These are phyloP conservation scores for Percopsis transmontana DNA, from an alignment of 2,113 vertebrate genomes.

Conservation along the genomic window DNA sequence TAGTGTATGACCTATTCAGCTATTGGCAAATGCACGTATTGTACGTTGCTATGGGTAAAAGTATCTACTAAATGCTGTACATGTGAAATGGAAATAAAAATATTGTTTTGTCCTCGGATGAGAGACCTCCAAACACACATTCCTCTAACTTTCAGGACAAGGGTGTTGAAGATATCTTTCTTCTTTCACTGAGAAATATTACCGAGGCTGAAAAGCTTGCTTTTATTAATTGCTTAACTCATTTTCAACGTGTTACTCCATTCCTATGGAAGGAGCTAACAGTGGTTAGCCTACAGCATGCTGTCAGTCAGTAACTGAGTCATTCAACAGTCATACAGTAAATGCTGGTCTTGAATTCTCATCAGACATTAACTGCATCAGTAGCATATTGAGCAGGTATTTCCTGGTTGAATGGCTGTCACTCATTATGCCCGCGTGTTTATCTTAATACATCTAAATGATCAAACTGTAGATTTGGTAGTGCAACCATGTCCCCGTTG, in stretches of 20 bases:
- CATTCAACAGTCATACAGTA: constrained; percentile 17
- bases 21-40: too few species aligned
- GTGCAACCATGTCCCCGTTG: constrained; percentile 17
- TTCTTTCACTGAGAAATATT: neutral
- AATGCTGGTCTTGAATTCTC: constrained; percentile 38
- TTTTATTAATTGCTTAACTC: neutral
- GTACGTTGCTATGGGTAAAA: too few species aligned
- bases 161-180: neutral
- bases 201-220: neutral
- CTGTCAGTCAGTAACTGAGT: constrained; percentile 69
- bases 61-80: neutral
- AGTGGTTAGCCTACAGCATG: neutral
- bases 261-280: neutral
- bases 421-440: constrained; percentile 72
- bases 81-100: neutral
- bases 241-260: neutral
- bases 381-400: constrained; percentile 39
- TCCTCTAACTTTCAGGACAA: neutral
- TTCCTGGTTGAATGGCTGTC: constrained; percentile 61
- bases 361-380: constrained; percentile 75
- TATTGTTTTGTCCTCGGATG: too few species aligned
- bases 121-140: neutral
- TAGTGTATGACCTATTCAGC: too few species aligned
- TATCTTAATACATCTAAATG: constrained; percentile 63
- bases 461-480: constrained; percentile 33